Evolutionary conservation across 2,888 invertebrate species (phyloP), one percentile per base, ranked within the genome.

Genomic region (Allacma fusca): DNA sequence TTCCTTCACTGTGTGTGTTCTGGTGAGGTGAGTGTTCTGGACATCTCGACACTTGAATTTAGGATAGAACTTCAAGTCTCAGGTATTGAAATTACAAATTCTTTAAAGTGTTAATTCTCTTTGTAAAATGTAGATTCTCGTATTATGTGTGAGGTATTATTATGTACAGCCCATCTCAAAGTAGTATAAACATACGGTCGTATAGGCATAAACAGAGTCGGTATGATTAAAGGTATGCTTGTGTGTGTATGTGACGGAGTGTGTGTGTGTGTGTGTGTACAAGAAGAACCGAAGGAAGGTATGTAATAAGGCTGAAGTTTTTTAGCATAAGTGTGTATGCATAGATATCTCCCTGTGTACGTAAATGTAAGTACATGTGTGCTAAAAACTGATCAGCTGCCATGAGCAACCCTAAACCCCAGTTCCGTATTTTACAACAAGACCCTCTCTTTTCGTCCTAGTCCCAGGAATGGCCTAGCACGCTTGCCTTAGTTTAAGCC

Each of bases 351-450:
- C n/a, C n/a, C n/a, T 43, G 1, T 44, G 26, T 16, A 70, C 23
- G 70, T 50, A 57, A 50, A 57, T 57, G 71, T 28, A 19, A 26
- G 28, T 67, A 29, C 4, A 23, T 34, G 24, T 57, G 34, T 57
- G 21, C 34, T 34, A 23, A 72, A 72, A 71, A 24, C 70, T 70
- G 59, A 72, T 72, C 72, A 72, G 72, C 72, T 72, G 72, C 72
- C 72, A 59, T 72, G 23, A 28, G 71, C 43, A 69, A 43, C 69
- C 68, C 68, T 34, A 34, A 40, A 68, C 68, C 69, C 69, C 44
- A 69, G 24, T 69, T 69, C 69, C 26, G 44, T 40, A 43, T 34
- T 69, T 69, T 69, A 40, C 40, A 40, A 40, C 13, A 40, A 40
- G 40, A 40, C 59, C 23, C 59, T 59, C 59, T 59, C 59, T 68